These are phyloP conservation scores for Tarsius wallacei DNA, from an alignment of 2,797 vertebrate species.

Conservation along the genomic window DNA sequence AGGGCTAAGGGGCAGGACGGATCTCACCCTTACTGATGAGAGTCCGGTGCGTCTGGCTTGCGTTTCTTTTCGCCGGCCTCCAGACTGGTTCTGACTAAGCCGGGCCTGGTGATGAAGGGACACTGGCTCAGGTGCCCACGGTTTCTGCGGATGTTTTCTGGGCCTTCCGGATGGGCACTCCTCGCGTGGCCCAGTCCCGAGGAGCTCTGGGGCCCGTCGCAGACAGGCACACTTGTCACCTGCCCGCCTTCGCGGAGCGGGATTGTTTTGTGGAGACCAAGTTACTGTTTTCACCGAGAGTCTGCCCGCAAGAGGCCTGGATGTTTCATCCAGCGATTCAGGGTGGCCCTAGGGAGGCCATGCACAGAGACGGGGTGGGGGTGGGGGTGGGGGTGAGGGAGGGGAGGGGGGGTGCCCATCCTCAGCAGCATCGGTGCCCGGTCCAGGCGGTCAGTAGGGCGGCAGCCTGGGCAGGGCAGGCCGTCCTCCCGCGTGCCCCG, in stretches of 20 bases:
- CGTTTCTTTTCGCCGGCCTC: not conserved
- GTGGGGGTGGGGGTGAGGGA: too few relatives aligned
- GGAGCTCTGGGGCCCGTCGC: not conserved
- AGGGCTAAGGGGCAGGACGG: not conserved
- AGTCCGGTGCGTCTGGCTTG: not conserved
- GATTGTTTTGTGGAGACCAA: not conserved
- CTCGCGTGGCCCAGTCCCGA: not conserved
- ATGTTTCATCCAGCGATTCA: not conserved
- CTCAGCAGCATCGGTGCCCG: too few relatives aligned
- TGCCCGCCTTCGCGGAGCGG: not conserved
- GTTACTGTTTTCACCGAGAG: not conserved
- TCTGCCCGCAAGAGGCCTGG: not conserved
- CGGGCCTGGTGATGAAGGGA: not conserved
- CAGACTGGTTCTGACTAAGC: not conserved
- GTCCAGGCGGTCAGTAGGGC: accelerated
- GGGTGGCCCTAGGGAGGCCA: not conserved
- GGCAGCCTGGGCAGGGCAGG: not conserved
- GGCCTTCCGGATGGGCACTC: not conserved
- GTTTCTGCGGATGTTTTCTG: not conserved
- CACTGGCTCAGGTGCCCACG: not conserved
- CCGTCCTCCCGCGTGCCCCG: not conserved
- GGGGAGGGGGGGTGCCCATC: too few relatives aligned
- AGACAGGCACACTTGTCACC: not conserved
- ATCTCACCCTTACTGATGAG: not conserved
- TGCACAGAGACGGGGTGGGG: not conserved